Evolutionary conservation across 2,888 invertebrate genomes (phyloP), one percentile per base, ranked within the genome.

Genomic region (Hyalella azteca): DNA sequence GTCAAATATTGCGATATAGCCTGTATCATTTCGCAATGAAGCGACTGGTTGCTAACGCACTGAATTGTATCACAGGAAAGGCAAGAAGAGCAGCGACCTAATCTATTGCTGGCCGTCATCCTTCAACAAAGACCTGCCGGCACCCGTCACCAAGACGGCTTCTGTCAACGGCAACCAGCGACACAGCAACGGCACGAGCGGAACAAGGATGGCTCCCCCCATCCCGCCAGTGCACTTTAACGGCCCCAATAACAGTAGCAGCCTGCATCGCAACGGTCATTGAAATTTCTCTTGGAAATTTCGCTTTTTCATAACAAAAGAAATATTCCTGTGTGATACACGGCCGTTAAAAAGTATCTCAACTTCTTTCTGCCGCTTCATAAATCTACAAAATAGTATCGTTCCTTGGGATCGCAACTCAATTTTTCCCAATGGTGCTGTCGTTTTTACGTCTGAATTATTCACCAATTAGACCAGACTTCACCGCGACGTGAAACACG

Each of bases 51-150:
- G n/a, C n/a, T n/a, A n/a, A n/a, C n/a, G n/a, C n/a, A n/a, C n/a
- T n/a, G n/a, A n/a, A n/a, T n/a, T n/a, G 19, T 22, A 19, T 41
- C 77, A 13, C 81, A 82, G 82, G 45, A 78, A 79, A 49, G 82
- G 82, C 22, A 39, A 77, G 5, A 80, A 80, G 73, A 45, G 79
- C 40, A 49, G 76, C 11, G 82, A 82, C 41, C 59, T 82, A 48
- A 78, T 82, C 39, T 82, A 82, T 79, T 54, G 80, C 15, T 82
- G 82, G 82, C 82, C 82, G n/a, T 49, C 59, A 5, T 79, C 79
- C 22, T 60, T 80, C 32, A 82, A 82, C 79, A 82, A 82, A 48
- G 80, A 80, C 40, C 49, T 82, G 13, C 79, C 80, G 36, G 78
- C 79, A 36, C 82, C 80, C 13, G 11, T 59, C 22, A 45, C 40